Evolutionary conservation across 2,888 invertebrate species (phyloP).

Genomic region (Cecidostiba fungosa): DNA sequence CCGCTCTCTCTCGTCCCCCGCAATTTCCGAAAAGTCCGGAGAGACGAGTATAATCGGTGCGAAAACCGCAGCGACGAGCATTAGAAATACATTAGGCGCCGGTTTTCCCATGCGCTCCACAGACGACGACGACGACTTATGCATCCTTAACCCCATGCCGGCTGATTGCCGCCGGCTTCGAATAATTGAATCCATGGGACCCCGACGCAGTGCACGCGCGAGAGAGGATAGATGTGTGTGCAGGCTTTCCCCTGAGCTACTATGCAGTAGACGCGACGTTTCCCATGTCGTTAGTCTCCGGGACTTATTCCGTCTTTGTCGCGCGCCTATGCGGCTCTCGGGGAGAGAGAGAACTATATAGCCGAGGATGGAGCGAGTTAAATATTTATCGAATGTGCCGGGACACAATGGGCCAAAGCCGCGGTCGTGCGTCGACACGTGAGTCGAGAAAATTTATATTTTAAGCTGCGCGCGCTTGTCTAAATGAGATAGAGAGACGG

Average conservation of each 20-base stretch:
- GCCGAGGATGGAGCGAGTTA: constrained; percentile 32
- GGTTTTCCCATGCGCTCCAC: constrained; percentile 9
- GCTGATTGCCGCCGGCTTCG: constrained; percentile 17
- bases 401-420: constrained; percentile 13
- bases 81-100: constrained; percentile 45
- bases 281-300: constrained; percentile 37
- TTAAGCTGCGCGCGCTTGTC: neutral
- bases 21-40: constrained; percentile 21
- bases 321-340: neutral
- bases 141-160: constrained; percentile 14
- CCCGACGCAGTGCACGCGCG: neutral
- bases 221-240: neutral
- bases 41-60: neutral
- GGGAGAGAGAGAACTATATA: neutral
- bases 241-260: neutral
- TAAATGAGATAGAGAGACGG: neutral
- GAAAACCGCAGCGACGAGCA: constrained; percentile 13
- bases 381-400: constrained; percentile 48
- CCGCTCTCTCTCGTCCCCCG: neutral
- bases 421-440: constrained; percentile 39
- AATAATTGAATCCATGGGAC: constrained; percentile 44
- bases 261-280: neutral
- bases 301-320: constrained; percentile 16
- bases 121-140: neutral
- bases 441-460: neutral